Evolutionary conservation across 1,140 invertebrate genomes (phyloP), one percentile per base, ranked within the genome.

Genomic region (Habropoda laboriosa): DNA sequence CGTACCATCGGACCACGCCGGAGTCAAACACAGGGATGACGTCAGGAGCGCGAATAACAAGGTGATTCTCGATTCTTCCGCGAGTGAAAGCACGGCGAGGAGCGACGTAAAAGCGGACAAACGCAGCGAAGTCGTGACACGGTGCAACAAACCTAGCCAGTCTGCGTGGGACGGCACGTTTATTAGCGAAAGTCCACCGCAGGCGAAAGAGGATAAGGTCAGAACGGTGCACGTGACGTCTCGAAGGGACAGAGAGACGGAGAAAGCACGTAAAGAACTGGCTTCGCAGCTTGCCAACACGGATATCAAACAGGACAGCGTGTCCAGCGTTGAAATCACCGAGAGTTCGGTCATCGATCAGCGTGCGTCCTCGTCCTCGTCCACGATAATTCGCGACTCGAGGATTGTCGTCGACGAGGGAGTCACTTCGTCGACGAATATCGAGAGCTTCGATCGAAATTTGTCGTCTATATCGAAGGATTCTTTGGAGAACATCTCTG

Each of bases 121-220:
- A 16, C 21, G 30, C 13, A 18, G 63, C 5, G 76, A 75, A 24
- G 63, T 55, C 13, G 49, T 40, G n/a, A 40, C 55, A 21, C 80
- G 83, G 24, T 79, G 66, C 40, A 73, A 80, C 58, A 90, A 89
- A 35, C 92, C 91, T 45, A 93, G 93, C 6, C 91, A 93, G 68
- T 94, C 12, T 75, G 84, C 16, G 93, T 94, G 85, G 92, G 92
- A 76, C 77, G 57, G 71, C 18, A 71, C 68, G 10, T 71, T 71
- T 40, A 16, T 71, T 10, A 47, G 42, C 32, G 75, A 78, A 51
- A 78, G 66, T 60, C 7, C 55, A 16, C 6, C 49, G 27, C 21
- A 35, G 53, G 6, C 1, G 18, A 66, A 32, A 35, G 64, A 77
- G 24, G 53, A 18, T 2, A 18, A 16, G 8, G 1, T 38, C 42